phyloP scores from a whole-genome alignment of 2,888 invertebrate genomes.

The Marronus borbonicus region DNA sequence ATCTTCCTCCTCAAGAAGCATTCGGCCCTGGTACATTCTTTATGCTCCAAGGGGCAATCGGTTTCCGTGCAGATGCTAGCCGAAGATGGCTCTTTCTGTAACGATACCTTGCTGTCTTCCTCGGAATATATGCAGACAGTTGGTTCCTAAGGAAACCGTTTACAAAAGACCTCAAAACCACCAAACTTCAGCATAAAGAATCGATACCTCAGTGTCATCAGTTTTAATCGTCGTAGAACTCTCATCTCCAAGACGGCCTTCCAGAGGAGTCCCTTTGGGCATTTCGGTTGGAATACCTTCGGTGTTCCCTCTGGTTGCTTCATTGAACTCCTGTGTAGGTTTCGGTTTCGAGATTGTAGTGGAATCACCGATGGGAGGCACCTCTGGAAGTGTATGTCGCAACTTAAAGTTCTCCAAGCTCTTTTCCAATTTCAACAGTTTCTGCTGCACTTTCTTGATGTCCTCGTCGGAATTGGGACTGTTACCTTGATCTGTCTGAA shows the following conservation, averaged over 20 bases:
- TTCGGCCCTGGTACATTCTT: slow-evolving; percentile 48
- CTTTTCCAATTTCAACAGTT: slow-evolving; percentile 63
- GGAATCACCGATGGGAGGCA: neutral
- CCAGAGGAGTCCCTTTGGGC: neutral
- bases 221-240: neutral
- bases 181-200: neutral
- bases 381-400: slow-evolving; percentile 16
- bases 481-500: slow-evolving; percentile 49
- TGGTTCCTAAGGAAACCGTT: slow-evolving; percentile 1
- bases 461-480: slow-evolving; percentile 63
- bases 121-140: slow-evolving; percentile 30
- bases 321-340: neutral
- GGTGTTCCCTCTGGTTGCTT: neutral
- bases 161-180: neutral
- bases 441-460: slow-evolving; percentile 63
- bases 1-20: slow-evolving; percentile 44
- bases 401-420: slow-evolving; percentile 62
- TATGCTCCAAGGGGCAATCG: slow-evolving; percentile 48
- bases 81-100: slow-evolving; percentile 41
- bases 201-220: slow-evolving; percentile 15
- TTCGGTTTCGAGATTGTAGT: neutral
- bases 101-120: slow-evolving; percentile 5
- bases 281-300: neutral
- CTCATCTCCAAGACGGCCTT: neutral
- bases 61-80: slow-evolving; percentile 49